Evolutionary conservation across 2,113 vertebrate genomes (phyloP).

Genomic region (Platysternon megacephalum): DNA sequence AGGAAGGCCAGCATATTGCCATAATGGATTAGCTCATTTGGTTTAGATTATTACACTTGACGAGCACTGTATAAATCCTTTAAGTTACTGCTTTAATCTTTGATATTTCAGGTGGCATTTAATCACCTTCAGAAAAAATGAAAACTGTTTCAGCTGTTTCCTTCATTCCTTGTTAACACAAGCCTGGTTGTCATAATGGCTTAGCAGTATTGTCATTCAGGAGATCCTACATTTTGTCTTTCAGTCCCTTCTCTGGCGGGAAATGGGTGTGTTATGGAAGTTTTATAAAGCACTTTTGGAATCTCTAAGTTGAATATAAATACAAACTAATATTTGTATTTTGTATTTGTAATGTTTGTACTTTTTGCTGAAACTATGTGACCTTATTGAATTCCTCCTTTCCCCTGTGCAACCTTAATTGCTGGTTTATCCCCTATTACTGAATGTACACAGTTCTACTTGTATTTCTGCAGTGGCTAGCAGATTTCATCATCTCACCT

Average conservation of each 20-base stretch:
- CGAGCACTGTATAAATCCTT: neutral
- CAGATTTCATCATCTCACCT: neutral
- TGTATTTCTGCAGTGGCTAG: neutral
- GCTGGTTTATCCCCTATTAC: neutral
- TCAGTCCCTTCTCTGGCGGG: neutral
- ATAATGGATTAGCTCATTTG: neutral
- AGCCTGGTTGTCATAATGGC: neutral
- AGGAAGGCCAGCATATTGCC: neutral
- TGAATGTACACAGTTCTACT: no score
- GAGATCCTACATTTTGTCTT: neutral
- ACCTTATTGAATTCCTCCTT: neutral
- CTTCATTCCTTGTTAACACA: neutral
- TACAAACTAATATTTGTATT: neutral
- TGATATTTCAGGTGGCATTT: neutral
- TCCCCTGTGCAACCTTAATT: neutral
- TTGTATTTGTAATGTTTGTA: neutral
- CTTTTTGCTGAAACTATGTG: neutral
- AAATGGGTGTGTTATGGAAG: neutral
- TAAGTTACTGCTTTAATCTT: neutral
- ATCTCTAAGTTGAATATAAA: neutral
- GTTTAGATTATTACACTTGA: neutral
- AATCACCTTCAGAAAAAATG: neutral
- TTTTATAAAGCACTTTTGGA: neutral
- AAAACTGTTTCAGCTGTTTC: neutral
- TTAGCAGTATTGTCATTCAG: neutral